phyloP scores from a whole-genome alignment of 92 coral and sea anemone species.

The Porites cylindrica region DNA sequence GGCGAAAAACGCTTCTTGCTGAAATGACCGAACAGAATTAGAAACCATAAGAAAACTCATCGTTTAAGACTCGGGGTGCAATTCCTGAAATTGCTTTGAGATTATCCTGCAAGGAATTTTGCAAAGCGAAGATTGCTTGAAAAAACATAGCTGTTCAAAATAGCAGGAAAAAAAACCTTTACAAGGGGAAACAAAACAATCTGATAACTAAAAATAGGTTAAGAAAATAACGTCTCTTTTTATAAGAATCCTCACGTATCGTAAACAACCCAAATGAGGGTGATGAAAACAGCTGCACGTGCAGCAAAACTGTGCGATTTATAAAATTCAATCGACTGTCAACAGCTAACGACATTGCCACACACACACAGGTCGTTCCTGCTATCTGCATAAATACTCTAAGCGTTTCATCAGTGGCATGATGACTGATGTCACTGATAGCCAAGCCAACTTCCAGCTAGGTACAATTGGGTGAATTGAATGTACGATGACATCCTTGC shows the following conservation, averaged over 20 bases:
- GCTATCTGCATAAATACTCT: background rate
- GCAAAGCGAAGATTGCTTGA: no score
- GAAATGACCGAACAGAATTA: background rate
- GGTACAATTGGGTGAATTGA: slow-evolving; percentile 3
- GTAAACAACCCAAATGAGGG: background rate
- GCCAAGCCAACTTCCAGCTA: slow-evolving; percentile 7
- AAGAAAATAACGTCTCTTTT: background rate
- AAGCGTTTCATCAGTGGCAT: background rate
- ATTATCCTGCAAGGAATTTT: no score
- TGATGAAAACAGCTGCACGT: background rate
- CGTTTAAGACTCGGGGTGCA: no score
- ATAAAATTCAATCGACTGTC: slow-evolving; percentile 28
- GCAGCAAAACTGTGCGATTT: slow-evolving; percentile 15
- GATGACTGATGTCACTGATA: slow-evolving; percentile 1
- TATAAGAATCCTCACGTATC: background rate
- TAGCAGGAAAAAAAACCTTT: background rate
- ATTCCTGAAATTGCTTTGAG: no score
- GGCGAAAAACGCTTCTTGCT: background rate
- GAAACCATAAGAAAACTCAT: background rate
- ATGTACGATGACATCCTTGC: background rate
- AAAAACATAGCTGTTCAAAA: no score
- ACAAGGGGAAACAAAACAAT: background rate
- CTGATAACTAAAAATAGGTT: background rate
- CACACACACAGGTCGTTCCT: slow-evolving; percentile 10
- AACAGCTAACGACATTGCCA: background rate